Evolutionary conservation across 2,888 invertebrate species (phyloP).

Genomic region (Steinernema scapterisci): DNA sequence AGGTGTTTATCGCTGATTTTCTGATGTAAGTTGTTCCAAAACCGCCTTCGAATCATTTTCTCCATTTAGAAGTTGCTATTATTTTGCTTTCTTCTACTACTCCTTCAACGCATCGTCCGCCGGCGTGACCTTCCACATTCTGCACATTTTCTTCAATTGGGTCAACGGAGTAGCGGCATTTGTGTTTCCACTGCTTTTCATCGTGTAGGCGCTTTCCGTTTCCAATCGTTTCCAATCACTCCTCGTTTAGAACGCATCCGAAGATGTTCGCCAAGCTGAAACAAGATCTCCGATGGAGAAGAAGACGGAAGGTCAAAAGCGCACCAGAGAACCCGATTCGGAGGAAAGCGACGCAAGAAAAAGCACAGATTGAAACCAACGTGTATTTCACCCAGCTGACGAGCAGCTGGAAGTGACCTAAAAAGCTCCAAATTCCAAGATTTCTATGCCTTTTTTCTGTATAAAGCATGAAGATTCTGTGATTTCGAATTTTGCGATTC

Average conservation of each 20-base stretch:
- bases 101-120: neutral
- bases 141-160: neutral
- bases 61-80: slow-evolving; percentile 3
- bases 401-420: neutral
- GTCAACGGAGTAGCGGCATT: neutral
- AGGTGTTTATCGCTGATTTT: neutral
- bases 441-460: too few relatives aligned
- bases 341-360: neutral
- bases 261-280: neutral
- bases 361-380: neutral
- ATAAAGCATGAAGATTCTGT: too few relatives aligned
- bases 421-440: too few relatives aligned
- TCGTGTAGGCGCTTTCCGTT: neutral
- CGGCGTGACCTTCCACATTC: neutral
- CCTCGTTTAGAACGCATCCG: neutral
- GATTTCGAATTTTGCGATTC: too few relatives aligned
- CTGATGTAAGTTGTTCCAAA: neutral
- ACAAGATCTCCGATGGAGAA: neutral
- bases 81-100: neutral
- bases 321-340: neutral
- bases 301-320: too few relatives aligned
- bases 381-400: neutral
- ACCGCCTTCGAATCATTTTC: neutral
- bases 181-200: neutral
- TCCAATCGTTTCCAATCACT: too few relatives aligned